Base-by-base conservation (phyloP, 1,140 invertebrate species). In the Polypedilum pembai region DNA sequence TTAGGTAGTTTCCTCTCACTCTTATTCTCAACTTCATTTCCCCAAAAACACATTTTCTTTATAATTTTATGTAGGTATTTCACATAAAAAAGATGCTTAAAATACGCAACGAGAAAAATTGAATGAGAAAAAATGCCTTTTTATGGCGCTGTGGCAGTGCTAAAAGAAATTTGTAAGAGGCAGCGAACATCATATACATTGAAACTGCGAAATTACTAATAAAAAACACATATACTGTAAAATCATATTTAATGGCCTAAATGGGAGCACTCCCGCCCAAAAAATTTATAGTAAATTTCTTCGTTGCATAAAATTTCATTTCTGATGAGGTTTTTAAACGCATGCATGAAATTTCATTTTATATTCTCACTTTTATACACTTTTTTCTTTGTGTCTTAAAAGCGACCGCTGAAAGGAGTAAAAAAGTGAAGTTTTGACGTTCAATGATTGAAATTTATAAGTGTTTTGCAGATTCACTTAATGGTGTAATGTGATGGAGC, bases 191-290 rank as follows among this genome's bases (percentile, higher is more conserved):
- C 8, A 69, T 21, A 69, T 69, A 18, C 20, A 8, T 21, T 20
- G 20, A 69, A 69, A 69, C 65, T 69, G 65, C 65, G 65, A 69
- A 69, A 69, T 69, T 69, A 69, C 65, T 69, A 69, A 69, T 69
- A 69, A 69, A 69, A 69, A 69, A 69, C 65, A 69, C 65, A 69
- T 69, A 69, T 69, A 69, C 65, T 69, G 65, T 69, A 69, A 69
- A 69, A 69, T 69, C 65, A 69, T 69, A 69, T 69, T 69, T 69
- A 69, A 69, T 69, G 65, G 8, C 3, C 20, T 20, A 20, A 10
- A 18, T 69, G 65, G 17, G 17, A 69, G 45, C 12, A 56, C 15
- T n/a, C 15, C 8, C 65, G 17, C 17, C 8, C 17, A 7, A 8
- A 69, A 69, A 69, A 69, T 69, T 69, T 69, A 69, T 69, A 69